Evolutionary conservation across 2,888 invertebrate genomes (phyloP), one percentile per base, ranked within the genome.

Genomic region (Dilophus febrilis): DNA sequence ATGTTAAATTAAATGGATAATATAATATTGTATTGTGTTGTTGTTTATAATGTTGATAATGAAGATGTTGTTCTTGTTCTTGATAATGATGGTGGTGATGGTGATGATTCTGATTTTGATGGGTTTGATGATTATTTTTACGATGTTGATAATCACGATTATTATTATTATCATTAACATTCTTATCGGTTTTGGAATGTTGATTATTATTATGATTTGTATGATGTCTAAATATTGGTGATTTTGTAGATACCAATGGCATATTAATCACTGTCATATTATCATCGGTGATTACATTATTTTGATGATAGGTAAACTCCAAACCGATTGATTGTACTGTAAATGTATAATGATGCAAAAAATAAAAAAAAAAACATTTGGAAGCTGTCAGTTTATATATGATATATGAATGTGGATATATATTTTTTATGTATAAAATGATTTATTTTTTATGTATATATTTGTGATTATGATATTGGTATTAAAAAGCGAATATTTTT

Each of bases 251-350:
- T 52, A 62, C 57, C 38, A 62, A 51, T 45, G 61, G 61, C 52
- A 63, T 62, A 53, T 62, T 61, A 51, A 62, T 61, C 40, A 60
- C 54, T 51, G 57, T 57, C 55, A 63, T 55, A 55, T 58, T 63
- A 50, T 63, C 61, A 49, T 61, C 61, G 51, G 59, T 59, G 50
- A 62, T 54, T 51, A 54, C 8, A 22, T 22, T 22, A 6, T 22
- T 57, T 53, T 59, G 60, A 54, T 61, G 63, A 51, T 59, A 56
- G 52, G 52, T 60, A 48, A 62, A 63, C 57, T 62, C 63, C 61
- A 62, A 59, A 54, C 63, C 63, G 61, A 62, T 61, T 49, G 61
- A 53, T 57, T 62, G 59, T 53, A 63, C 61, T 62, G 63, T 48
- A 60, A 59, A 36, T 22, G 35, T 28, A 38, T 35, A 38, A 38